A percentile compares a stretch with the other conserved stretches of the same genome.
Evolutionary conservation across 1,140 invertebrate species (phyloP).

Genomic region (Parapsyche elsis): DNA sequence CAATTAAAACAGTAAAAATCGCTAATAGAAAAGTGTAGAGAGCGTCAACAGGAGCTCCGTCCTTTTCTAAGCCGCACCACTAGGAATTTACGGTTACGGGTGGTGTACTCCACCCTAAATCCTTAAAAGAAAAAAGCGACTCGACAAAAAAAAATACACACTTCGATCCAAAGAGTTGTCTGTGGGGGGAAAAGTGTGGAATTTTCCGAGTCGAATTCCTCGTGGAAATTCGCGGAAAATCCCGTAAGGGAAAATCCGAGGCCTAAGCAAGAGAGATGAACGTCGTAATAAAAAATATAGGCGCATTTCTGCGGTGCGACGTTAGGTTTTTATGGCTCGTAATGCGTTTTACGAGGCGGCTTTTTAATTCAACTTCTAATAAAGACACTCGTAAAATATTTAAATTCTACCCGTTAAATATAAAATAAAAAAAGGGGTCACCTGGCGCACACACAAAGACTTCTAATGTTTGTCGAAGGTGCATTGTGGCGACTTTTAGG

Average conservation of each 20-base stretch:
- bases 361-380: slow-evolving; percentile 44
- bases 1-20: too few relatives aligned
- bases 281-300: slow-evolving; percentile 32
- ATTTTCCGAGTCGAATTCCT: neutral
- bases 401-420: neutral
- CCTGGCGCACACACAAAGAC: neutral
- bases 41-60: too few relatives aligned
- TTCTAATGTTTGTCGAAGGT: too few relatives aligned
- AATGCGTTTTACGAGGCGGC: slow-evolving; percentile 37
- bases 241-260: neutral
- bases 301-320: slow-evolving; percentile 17
- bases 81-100: too few relatives aligned
- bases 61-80: too few relatives aligned
- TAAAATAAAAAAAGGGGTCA: slow-evolving; percentile 11
- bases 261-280: slow-evolving; percentile 11
- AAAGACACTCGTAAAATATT: slow-evolving; percentile 40
- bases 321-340: slow-evolving; percentile 39
- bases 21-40: too few relatives aligned
- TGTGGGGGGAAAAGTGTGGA: too few relatives aligned
- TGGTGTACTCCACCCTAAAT: too few relatives aligned
- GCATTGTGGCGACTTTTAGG: too few relatives aligned
- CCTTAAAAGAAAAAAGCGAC: neutral
- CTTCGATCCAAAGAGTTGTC: neutral
- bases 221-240: neutral
- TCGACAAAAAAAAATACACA: neutral